Conservation (phyloP, 2,888 invertebrate genomes). For the Philhelius pedissequus region DNA sequence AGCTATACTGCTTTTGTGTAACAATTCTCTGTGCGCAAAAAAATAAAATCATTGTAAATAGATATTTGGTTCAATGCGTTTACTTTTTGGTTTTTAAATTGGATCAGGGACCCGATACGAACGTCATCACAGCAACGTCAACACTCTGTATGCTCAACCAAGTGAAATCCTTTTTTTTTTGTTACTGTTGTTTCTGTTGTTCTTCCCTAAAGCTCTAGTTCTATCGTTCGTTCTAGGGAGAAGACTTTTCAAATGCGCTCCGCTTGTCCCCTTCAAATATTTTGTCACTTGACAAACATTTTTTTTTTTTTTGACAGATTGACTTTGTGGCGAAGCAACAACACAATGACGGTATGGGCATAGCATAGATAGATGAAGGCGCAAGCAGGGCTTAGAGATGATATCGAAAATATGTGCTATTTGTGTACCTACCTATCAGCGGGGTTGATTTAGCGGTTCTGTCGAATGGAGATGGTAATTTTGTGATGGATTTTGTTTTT, state of each 20-base stretch:
- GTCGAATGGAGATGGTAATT: constrained; percentile 66
- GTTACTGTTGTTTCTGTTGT: not conserved
- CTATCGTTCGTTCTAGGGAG: not conserved
- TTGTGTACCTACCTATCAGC: constrained; percentile 67
- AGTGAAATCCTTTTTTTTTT: constrained; percentile 54
- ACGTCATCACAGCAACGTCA: constrained; percentile 52
- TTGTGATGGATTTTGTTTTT: constrained; percentile 26
- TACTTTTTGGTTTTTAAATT: constrained; percentile 64
- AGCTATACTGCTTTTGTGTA: constrained; percentile 33
- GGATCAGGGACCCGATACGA: constrained; percentile 48
- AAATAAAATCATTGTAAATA: constrained; percentile 52
- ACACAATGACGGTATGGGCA: not conserved
- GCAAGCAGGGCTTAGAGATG: constrained; percentile 44
- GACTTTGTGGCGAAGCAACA: constrained; percentile 48
- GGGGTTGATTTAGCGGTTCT: constrained; percentile 65
- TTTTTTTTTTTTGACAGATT: constrained; percentile 57
- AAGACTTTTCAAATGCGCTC: not conserved
- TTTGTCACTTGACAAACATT: constrained; percentile 63
- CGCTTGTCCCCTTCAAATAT: constrained; percentile 42
- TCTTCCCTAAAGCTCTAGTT: constrained; percentile 1
- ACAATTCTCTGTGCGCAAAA: constrained; percentile 56
- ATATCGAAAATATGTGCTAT: constrained; percentile 61
- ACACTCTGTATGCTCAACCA: constrained; percentile 52
- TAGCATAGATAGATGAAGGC: not conserved
- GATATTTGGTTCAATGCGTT: constrained; percentile 66